Percentiles rank a stretch among this genome's conserved stretches.
phyloP scores from a whole-genome alignment of 1,140 invertebrate genomes.

The Carposina sasakii region DNA sequence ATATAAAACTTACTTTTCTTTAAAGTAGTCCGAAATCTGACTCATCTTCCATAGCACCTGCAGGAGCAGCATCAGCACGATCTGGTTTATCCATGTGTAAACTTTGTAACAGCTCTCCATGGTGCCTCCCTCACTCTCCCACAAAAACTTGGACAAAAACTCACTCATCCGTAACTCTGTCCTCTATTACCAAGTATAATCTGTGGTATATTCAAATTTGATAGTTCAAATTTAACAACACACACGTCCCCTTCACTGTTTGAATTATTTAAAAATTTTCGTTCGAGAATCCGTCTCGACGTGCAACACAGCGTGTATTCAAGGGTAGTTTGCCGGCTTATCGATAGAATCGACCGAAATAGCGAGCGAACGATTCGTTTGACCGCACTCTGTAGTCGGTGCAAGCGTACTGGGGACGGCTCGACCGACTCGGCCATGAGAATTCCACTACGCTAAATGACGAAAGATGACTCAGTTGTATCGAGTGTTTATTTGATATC shows the following conservation, averaged over 20 bases:
- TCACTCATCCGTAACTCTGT: constrained; percentile 62
- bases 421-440: constrained; percentile 34
- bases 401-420: constrained; percentile 64
- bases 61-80: constrained; percentile 56
- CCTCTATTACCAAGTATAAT: constrained; percentile 36
- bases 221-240: constrained; percentile 9
- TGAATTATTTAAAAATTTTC: constrained; percentile 1
- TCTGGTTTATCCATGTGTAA: constrained; percentile 63
- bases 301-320: constrained; percentile 26
- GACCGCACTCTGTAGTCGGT: constrained; percentile 51
- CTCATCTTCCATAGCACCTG: constrained; percentile 67
- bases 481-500: constrained; percentile 36
- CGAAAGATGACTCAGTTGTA: constrained; percentile 60
- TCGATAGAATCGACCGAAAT: constrained; percentile 36
- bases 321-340: constrained; percentile 47
- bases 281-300: constrained; percentile 1
- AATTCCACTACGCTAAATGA: constrained; percentile 36
- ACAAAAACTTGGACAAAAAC: constrained; percentile 44
- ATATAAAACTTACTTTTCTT: constrained; percentile 53
- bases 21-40: constrained; percentile 63
- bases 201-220: constrained; percentile 23
- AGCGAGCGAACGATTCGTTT: constrained; percentile 30
- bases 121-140: constrained; percentile 40
- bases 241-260: too few relatives aligned
- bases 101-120: constrained; percentile 66